phyloP scores from a whole-genome alignment of 1,140 invertebrate species.

The Trichoplusia ni region DNA sequence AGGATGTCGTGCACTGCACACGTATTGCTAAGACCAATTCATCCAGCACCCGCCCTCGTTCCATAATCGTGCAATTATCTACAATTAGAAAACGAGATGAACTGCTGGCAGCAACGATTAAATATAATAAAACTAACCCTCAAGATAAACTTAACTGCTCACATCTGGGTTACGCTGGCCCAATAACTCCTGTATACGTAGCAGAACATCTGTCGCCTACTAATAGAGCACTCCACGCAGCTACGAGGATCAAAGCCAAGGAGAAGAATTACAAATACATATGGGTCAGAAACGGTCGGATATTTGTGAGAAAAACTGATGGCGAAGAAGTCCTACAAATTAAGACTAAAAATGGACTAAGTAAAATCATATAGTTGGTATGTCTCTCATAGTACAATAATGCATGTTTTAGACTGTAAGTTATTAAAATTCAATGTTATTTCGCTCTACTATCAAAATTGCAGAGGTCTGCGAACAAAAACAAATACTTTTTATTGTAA shows the following conservation, averaged over 20 bases:
- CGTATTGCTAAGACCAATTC: constrained; percentile 8
- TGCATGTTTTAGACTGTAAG: not conserved
- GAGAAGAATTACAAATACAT: constrained; percentile 7
- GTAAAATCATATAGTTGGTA: constrained; percentile 1
- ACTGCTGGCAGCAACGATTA: not conserved
- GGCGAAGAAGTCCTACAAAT: not conserved
- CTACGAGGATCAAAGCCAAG: not conserved
- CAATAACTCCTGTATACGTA: not conserved
- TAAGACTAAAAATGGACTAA: not conserved
- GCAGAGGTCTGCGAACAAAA: not conserved
- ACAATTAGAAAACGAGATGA: not conserved
- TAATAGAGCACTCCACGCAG: not conserved
- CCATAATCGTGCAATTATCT: constrained; percentile 1
- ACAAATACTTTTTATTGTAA: not conserved
- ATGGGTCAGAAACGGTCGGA: constrained; percentile 7
- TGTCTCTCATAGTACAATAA: not conserved
- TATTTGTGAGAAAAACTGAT: not conserved
- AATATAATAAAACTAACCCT: not conserved
- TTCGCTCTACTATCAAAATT: not conserved
- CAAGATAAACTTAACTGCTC: not conserved
- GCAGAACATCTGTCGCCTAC: not conserved
- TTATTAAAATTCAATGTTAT: not conserved
- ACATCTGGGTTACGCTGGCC: not conserved
- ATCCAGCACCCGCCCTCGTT: not conserved
- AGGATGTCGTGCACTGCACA: not conserved